Evolutionary conservation across 37 sponge, comb jelly and placozoan genomes (phyloP).

Genomic region (Corticium candelabrum): DNA sequence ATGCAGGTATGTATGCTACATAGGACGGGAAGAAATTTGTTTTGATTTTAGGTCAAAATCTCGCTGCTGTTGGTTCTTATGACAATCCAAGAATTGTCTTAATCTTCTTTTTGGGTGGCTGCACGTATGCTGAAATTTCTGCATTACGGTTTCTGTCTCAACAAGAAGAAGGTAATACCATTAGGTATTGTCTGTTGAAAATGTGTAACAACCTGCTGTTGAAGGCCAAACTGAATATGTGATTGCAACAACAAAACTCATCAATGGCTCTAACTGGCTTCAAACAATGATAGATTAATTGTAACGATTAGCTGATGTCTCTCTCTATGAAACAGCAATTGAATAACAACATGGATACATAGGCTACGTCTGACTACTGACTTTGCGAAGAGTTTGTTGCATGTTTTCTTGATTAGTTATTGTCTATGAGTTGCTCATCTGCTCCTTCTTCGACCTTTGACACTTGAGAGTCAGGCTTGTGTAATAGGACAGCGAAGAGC

Average conservation of each 20-base stretch:
- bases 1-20: no score
- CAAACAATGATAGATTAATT: background rate
- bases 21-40: no score
- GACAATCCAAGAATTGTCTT: conserved; percentile 31
- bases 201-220: background rate
- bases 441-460: no score
- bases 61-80: background rate
- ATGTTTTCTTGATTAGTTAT: no score
- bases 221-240: conserved; percentile 15
- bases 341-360: no score
- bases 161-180: background rate
- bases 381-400: no score
- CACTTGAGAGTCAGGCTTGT: no score
- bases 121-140: conserved; percentile 87
- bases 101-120: conserved; percentile 94
- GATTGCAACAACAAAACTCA: conserved; percentile 19
- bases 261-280: background rate
- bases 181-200: background rate
- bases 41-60: background rate
- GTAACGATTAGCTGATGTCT: no score
- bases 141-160: conserved; percentile 80
- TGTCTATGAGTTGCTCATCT: no score
- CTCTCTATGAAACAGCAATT: no score
- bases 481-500: no score
- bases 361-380: no score